Base-by-base conservation (phyloP, 2,113 vertebrate species). In the Patagioenas fasciata region DNA sequence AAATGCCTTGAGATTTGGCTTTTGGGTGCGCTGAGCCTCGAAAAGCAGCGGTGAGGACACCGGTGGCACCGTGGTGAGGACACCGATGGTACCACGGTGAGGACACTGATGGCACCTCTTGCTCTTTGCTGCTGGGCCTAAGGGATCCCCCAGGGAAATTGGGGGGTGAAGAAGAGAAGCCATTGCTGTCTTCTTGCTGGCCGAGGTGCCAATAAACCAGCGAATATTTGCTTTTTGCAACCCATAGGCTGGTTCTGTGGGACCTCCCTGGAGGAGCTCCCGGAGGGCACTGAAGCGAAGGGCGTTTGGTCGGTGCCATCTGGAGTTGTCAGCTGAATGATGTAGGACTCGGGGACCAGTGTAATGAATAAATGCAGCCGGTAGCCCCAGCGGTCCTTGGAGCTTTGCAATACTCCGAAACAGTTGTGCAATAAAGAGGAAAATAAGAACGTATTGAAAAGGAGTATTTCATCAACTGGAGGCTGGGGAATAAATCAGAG, bases 401-500 rank as follows among this genome's bases (percentile, higher is more conserved):
- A 91, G 84, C 85, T 91, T 65, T 80, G 65, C 56, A 38, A 28
- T 32, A 19, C 23, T 93, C 67, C 12, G 11, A 47, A 72, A 80
- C 50, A 42, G 25, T 74, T 91, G 69, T 78, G 89, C 84, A 82
- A 82, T 5, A 11, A 57, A 69, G 73, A 75, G 61, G 61, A 72
- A 77, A 89, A 85, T 15, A 53, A 70, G 88, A 82, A 80, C 0
- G 2, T 25, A 54, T 65, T 65, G 94, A 57, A 58, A 88, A 79
- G 74, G 85, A 73, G 25, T 11, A 4, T 77, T 91, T 50, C 64
- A 26, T n/a, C 88, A 90, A 4, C 73, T 51, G 19, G 51, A 67
- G 80, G 38, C 65, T 91, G 61, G 70, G 42, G 54, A 90, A 82
- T 47, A 40, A 84, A 91, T 92, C 62, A 44, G 58, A 42, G 58